Base-by-base conservation (phyloP, 1,140 invertebrate species). In the Hormaphis cornu region DNA sequence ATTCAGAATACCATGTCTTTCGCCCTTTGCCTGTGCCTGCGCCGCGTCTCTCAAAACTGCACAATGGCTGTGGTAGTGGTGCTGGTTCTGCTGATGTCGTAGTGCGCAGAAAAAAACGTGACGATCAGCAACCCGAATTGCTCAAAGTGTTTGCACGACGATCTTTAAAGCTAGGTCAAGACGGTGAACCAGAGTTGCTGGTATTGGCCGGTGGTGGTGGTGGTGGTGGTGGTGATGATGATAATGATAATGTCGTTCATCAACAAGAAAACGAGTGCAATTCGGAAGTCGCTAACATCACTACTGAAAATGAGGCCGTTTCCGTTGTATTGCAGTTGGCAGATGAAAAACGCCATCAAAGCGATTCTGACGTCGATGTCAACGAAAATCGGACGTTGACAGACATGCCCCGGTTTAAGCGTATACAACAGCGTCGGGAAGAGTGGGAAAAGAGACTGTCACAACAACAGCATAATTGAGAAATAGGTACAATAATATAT, bases 61-160 rank as follows among this genome's bases (percentile, higher is more conserved):
- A 69, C 61, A 42, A 69, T 26, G 37, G 70, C 22, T 9, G 61
- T 72, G 20, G 35, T 28, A 71, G 72, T 46, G 40, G 70, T 0
- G 37, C 26, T 3, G 48, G 40, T 10, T 71, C 72, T 9, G 50
- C 69, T 1, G 76, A 78, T 42, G 81, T 80, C 72, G 82, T 81
- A 76, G 77, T 81, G 77, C 81, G 76, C 75, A 35, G 52, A 69
- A 66, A 79, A 61, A 80, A 78, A 28, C 77, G 75, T 63, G 81
- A 83, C 69, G 85, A 87, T 63, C 84, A 87, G 48, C 86, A 87
- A 76, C 87, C 87, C 0, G 88, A 90, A 76, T 76, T 90, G 26
- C 85, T 89, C 81, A 89, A 89, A 79, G 88, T 90, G 0, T 90
- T 90, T 75, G 87, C 87, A 0, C 78, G 88, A 42, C 78, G 87